Evolutionary conservation across 2,797 vertebrate genomes (phyloP), one percentile per base, ranked within the genome.

Genomic region (Cichlasoma orientale): DNA sequence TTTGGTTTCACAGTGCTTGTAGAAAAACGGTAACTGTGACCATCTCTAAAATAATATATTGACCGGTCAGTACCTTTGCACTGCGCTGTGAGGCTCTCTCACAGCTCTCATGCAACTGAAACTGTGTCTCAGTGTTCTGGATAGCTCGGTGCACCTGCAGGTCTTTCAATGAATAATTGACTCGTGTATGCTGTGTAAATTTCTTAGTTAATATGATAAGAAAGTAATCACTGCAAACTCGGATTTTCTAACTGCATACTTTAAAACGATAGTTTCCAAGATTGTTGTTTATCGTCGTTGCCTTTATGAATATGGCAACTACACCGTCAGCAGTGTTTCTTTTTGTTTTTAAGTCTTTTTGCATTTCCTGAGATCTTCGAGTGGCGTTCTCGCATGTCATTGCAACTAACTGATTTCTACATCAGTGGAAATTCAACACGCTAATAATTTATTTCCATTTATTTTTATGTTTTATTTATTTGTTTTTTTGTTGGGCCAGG

Each of bases 121-220:
- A 59, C 25, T 7, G 33, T 6, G 8, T 57, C 16, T 33, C 27
- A 47, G 7, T 66, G 57, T 56, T 53, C 2, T 74, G 54, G 10
- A 33, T 54, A 9, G 36, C 71, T 54, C 47, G 7, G 19, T 4
- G 38, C 47, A 87, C 55, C 55, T 68, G 77, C 63, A 83, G 78
- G 56, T 79, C 21, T 80, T 77, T 72, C 54, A 74, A 84, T 84
- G 54, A 89, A 89, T 78, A 77, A 86, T 9, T 83, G 3, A 88
- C 82, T 76, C 44, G 66, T 25, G 50, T 29, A 77, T n/a, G 21
- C 23, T 50, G 25, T n/a, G n/a, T 50, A 29, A 29, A 8, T n/a
- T n/a, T 68, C 63, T 19, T 16, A 25, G 59, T 44, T 47, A 66
- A 29, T 50, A 29, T 72, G 21, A 5, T 33, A 50, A 71, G 4